Base-by-base conservation (phyloP, 2,888 invertebrate species). In the Oasisia sp. region DNA sequence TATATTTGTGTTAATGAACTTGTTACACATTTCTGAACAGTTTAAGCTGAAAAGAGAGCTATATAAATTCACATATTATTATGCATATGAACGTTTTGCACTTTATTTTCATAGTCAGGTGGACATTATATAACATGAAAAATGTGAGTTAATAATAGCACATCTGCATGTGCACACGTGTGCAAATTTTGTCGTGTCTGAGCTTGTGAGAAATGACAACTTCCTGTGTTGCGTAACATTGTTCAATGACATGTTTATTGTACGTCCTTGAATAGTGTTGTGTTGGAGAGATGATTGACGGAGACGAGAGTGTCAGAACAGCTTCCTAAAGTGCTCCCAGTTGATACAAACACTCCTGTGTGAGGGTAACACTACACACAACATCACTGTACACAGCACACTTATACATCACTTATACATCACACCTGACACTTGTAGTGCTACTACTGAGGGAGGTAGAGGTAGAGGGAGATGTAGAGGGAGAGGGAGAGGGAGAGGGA, bases 301-400 rank as follows among this genome's bases (percentile, higher is more conserved):
- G 74, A 74, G 19, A 19, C 14, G 27, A 74, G 74, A 74, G 19
- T 74, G 74, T 74, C 74, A 27, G 27, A 74, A 74, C 27, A 7
- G 27, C 74, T 74, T 74, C 74, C 74, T 74, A 74, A 74, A 74
- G 74, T 74, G 74, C 74, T 74, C 74, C n/a, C 14, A 74, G 74
- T 74, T 74, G 74, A 74, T 74, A 74, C n/a, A 74, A 74, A 74
- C 74, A 74, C 74, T 74, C 27, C 74, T 74, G 27, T 27, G 7
- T 74, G 74, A 74, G 7, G 14, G 7, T 27, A 74, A 27, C 74
- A 74, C 74, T 74, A 19, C 74, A n/a, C 27, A 27, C 74, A 74
- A 74, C 74, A 74, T 7, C 27, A 74, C 27, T 74, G 74, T 19
- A 38, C 19, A 27, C 27, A 74, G 0, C 27, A 74, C n/a, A 19